phyloP scores from a whole-genome alignment of 2,888 invertebrate genomes.

The Sphecodes monilicornis region DNA sequence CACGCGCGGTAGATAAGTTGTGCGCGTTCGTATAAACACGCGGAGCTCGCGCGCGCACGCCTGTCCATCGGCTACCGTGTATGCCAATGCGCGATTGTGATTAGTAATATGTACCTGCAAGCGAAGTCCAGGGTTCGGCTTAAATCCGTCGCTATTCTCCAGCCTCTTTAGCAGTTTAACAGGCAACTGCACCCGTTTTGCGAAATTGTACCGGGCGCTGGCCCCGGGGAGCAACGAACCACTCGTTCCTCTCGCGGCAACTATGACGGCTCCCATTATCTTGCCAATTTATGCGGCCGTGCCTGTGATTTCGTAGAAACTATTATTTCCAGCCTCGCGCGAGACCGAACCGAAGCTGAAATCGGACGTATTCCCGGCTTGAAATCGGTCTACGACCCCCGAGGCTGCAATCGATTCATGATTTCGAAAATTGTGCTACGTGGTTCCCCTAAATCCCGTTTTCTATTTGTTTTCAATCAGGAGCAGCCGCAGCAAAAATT shows the following conservation, averaged over 20 bases:
- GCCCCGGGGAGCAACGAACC: conserved; percentile 20
- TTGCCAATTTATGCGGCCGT: neutral
- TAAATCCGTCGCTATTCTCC: conserved; percentile 69
- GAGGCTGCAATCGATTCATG: neutral
- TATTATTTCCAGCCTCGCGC: neutral
- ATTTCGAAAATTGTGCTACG: neutral
- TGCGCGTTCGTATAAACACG: conserved; percentile 28
- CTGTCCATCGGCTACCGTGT: conserved; percentile 19
- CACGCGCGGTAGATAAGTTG: conserved; percentile 47
- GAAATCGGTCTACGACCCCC: neutral
- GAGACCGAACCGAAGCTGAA: neutral
- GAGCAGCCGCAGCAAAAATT: neutral
- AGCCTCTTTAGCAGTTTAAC: conserved; percentile 70
- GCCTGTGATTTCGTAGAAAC: neutral
- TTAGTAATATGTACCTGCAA: conserved; percentile 70
- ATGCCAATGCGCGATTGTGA: conserved; percentile 73
- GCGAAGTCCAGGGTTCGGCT: conserved; percentile 66
- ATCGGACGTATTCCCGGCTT: neutral
- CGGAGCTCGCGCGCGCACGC: conserved; percentile 8
- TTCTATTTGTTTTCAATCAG: neutral
- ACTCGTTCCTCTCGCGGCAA: conserved; percentile 33
- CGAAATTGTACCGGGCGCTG: conserved; percentile 67
- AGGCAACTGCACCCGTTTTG: conserved; percentile 69
- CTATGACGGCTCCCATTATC: conserved; percentile 17
- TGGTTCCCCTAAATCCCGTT: neutral